These are phyloP conservation scores for Notocelia uddmanniana DNA, from an alignment of 2,888 invertebrate species.

Conservation along the genomic window DNA sequence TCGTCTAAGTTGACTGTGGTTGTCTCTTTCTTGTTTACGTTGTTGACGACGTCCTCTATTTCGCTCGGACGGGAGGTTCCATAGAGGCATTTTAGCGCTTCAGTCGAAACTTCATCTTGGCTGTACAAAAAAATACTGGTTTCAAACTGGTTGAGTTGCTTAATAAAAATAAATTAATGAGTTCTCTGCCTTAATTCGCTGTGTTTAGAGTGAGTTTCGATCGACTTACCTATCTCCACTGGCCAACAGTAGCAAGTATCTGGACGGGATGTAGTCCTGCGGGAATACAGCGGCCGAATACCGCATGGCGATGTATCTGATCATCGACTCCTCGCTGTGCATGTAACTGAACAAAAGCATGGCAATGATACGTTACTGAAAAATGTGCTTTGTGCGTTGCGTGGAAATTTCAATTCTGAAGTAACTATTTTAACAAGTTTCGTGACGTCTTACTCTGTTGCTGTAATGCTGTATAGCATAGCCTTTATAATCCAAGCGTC, in stretches of 20 bases:
- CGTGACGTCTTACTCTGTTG: too few relatives aligned
- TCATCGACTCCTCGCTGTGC: constrained; percentile 92
- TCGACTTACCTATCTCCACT: constrained; percentile 91
- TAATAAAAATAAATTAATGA: too few relatives aligned
- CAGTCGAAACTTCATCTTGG: constrained; percentile 91
- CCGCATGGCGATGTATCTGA: constrained; percentile 93
- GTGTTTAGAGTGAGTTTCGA: too few relatives aligned
- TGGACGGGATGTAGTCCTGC: constrained; percentile 91
- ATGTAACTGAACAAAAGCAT: constrained; percentile 84
- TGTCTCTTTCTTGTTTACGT: constrained; percentile 74
- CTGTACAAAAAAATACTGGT: constrained; percentile 64
- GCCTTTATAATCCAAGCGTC: too few relatives aligned
- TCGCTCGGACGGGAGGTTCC: constrained; percentile 86
- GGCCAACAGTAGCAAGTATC: constrained; percentile 92
- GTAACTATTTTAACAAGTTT: too few relatives aligned
- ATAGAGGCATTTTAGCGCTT: constrained; percentile 91
- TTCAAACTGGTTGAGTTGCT: too few relatives aligned
- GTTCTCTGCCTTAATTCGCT: too few relatives aligned
- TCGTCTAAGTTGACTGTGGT: constrained; percentile 66
- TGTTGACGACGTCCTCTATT: constrained; percentile 81
- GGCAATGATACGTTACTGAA: too few relatives aligned
- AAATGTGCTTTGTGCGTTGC: too few relatives aligned
- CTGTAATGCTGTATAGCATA: too few relatives aligned
- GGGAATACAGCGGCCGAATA: constrained; percentile 94
- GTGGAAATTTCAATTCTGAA: too few relatives aligned